phyloP scores from a whole-genome alignment of 2,113 vertebrate genomes.

The Egretta garzetta region DNA sequence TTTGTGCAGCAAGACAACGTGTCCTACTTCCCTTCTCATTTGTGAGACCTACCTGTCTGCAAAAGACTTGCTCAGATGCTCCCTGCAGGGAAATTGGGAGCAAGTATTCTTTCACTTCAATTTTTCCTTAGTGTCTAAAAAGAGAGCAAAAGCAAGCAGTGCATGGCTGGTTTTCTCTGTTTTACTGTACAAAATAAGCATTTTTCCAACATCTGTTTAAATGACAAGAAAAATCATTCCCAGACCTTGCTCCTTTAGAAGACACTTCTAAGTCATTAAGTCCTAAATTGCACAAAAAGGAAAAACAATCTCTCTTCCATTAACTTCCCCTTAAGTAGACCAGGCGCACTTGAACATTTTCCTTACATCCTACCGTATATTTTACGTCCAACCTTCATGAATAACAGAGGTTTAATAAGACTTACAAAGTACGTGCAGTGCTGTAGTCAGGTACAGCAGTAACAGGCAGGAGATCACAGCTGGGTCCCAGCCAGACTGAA shows the following conservation, averaged over 20 bases:
- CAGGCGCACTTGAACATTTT: background rate
- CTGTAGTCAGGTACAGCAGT: background rate
- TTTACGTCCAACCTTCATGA: background rate
- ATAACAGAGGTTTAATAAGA: background rate
- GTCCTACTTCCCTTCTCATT: background rate
- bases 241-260: background rate
- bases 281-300: constrained; percentile 12
- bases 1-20: background rate
- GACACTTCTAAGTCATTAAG: background rate
- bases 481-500: background rate
- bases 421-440: background rate
- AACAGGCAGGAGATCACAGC: background rate
- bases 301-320: background rate
- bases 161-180: background rate
- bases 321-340: background rate
- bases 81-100: background rate
- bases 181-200: constrained; percentile 56
- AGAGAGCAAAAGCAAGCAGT: background rate
- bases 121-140: background rate
- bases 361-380: background rate
- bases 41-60: background rate
- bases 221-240: background rate
- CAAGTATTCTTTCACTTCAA: background rate
- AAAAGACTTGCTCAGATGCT: rapidly evolving
- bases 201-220: constrained; percentile 6